Base-by-base conservation (phyloP, 1,140 invertebrate species). In the Rhizoglyphus robini region DNA sequence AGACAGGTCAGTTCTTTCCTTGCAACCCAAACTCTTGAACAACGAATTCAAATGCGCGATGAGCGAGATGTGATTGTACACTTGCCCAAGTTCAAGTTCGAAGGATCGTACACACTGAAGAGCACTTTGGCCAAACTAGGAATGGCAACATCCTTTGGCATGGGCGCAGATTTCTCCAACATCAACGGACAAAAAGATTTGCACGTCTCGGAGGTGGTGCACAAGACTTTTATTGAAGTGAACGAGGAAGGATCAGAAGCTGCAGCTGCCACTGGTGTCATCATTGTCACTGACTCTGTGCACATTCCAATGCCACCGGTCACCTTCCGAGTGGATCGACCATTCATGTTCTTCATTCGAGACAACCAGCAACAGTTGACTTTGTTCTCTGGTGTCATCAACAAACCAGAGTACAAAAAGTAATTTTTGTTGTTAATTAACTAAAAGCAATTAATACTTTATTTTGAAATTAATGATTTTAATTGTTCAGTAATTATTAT, bases 311-410 rank as follows among this genome's bases (percentile, higher is more conserved):
- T 23, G 41, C 29, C 18, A n/a, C 36, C 8, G 20, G 29, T 23
- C 29, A 94, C 94, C 74, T 81, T 82, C 8, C n/a, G n/a, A n/a
- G 81, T 81, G 4, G 79, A 88, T 70, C 81, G 81, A 68, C 86
- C 86, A 2, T 88, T 88, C 71, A n/a, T n/a, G n/a, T n/a, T n/a
- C n/a, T n/a, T n/a, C n/a, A n/a, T n/a, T n/a, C n/a, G n/a, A n/a
- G n/a, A n/a, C n/a, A n/a, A n/a, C n/a, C n/a, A n/a, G n/a, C n/a
- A n/a, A n/a, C n/a, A n/a, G n/a, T n/a, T n/a, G n/a, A n/a, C n/a
- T n/a, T n/a, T n/a, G n/a, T n/a, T n/a, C n/a, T n/a, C n/a, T n/a
- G n/a, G n/a, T n/a, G 25, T 68, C 25, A 31, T 66, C 20, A 63
- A 62, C 47, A 27, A 49, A 49, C 63, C 59, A n/a, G n/a, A n/a